These are phyloP conservation scores for Macaca nemestrina DNA, from an alignment of 2,113 vertebrate species.

Conservation along the genomic window DNA sequence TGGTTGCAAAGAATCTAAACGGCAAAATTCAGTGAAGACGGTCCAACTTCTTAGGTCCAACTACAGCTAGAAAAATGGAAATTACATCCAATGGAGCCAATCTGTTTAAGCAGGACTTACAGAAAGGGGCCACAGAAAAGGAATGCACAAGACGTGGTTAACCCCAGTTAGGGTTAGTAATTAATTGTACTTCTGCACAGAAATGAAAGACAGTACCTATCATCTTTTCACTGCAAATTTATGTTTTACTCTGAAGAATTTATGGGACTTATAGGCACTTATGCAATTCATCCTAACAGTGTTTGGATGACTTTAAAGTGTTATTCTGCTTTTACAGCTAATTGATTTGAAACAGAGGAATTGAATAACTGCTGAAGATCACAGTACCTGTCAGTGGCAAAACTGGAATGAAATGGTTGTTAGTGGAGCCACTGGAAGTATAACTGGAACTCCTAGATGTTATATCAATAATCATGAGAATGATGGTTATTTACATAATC, in stretches of 20 bases:
- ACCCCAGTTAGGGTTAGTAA: not conserved
- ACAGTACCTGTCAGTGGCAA: not conserved
- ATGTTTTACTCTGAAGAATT: not conserved
- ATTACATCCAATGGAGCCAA: not conserved
- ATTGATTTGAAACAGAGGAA: not conserved
- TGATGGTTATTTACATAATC: not conserved
- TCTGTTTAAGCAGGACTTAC: not conserved
- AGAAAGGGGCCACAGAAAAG: not conserved
- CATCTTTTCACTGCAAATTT: not conserved
- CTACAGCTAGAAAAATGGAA: not conserved
- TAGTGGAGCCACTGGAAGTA: not conserved
- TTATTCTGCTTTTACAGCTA: not conserved
- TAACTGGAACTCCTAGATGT: not conserved
- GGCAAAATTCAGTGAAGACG: not conserved
- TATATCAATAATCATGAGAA: not conserved
- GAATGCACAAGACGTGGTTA: no score
- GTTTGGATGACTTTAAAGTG: not conserved
- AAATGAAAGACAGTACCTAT: not conserved
- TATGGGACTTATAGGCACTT: not conserved
- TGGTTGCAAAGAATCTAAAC: not conserved
- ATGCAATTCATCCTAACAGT: not conserved
- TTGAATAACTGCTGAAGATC: conserved; percentile 21
- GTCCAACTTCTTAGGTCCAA: not conserved
- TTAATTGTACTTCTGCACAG: not conserved
- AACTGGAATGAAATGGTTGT: not conserved